Evolutionary conservation across 2,888 invertebrate genomes (phyloP), one percentile per base, ranked within the genome.

Genomic region (Drosophila fungiperda): DNA sequence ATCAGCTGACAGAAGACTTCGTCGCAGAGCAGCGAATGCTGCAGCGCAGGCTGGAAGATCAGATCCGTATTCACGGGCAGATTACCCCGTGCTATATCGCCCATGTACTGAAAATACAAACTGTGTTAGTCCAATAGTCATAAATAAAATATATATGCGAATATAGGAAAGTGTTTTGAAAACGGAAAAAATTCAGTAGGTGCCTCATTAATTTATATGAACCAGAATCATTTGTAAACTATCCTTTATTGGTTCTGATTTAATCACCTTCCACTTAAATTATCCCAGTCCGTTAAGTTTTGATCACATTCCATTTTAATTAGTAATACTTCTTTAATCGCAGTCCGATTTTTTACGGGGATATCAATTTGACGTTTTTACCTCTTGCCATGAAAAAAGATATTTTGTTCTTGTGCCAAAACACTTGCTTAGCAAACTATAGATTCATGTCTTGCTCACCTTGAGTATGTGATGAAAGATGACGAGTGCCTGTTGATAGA

Each of bases 1-100:
- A 99, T 97, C 72, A 99, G 95, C 93, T 99, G 99, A 91, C 98
- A 99, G 90, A 97, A 99, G 35, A 98, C 94, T 93, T 99, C 99
- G 92, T 99, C 99, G 60, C 97, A 95, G 54, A 99, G 94, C 49
- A 95, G 93, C 79, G 97, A 96, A 84, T 97, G 95, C 85, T 95
- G 95, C 23, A 98, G 92, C 1, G 97, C 96, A 2, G 95, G 95
- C 88, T 95, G 95, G 93, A 98, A 99, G 91, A 99, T 98, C 80
- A 96, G 95, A 93, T 98, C 98, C 0, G 98, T 98, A 76, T 97
- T 96, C 60, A 97, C 97, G 33, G 95, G 95, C 32, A 95, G 94
- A 88, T 96, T 95, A 1, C 96, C 95, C 90, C 96, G 95, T n/a
- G 98, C 97, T 89, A 98, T 95, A 91, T 99, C 99, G 29, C 98